phyloP scores from a whole-genome alignment of 1,140 invertebrate species.

The Chironomus striatipennis region DNA sequence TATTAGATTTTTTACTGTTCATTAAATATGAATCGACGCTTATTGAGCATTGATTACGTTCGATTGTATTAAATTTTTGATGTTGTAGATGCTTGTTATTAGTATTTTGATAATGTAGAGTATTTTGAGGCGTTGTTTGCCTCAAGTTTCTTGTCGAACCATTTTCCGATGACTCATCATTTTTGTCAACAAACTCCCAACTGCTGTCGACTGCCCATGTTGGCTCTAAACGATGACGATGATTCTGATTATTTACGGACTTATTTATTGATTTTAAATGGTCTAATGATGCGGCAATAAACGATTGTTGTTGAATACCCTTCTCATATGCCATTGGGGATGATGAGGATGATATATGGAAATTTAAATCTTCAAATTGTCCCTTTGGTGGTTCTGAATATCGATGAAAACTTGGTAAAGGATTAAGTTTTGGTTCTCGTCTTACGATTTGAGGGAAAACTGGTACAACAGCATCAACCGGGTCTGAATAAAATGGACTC shows the following conservation, averaged over 20 bases:
- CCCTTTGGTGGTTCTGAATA: slow-evolving; percentile 49
- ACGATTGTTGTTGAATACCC: not conserved
- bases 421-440: slow-evolving; percentile 34
- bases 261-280: slow-evolving; percentile 7
- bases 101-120: not conserved
- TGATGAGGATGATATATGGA: not conserved
- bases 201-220: slow-evolving; percentile 77
- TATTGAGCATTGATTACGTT: not conserved
- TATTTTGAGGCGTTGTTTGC: not conserved
- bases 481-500: slow-evolving; percentile 87
- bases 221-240: slow-evolving; percentile 44
- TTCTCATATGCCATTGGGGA: not conserved
- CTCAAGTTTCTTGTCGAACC: not conserved
- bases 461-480: slow-evolving; percentile 62
- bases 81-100: not conserved
- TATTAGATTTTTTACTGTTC: slow-evolving; percentile 9
- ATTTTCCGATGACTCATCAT: slow-evolving; percentile 30
- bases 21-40: slow-evolving; percentile 13
- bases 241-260: not conserved
- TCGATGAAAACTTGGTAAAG: slow-evolving; percentile 41
- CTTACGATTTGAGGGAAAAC: slow-evolving; percentile 23
- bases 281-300: slow-evolving; percentile 19
- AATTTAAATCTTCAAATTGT: slow-evolving; percentile 18
- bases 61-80: not conserved
- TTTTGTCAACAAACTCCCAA: slow-evolving; percentile 75